Evolutionary conservation across 2,888 invertebrate genomes (phyloP), one percentile per base, ranked within the genome.

Genomic region (Cacoxenus indagator): DNA sequence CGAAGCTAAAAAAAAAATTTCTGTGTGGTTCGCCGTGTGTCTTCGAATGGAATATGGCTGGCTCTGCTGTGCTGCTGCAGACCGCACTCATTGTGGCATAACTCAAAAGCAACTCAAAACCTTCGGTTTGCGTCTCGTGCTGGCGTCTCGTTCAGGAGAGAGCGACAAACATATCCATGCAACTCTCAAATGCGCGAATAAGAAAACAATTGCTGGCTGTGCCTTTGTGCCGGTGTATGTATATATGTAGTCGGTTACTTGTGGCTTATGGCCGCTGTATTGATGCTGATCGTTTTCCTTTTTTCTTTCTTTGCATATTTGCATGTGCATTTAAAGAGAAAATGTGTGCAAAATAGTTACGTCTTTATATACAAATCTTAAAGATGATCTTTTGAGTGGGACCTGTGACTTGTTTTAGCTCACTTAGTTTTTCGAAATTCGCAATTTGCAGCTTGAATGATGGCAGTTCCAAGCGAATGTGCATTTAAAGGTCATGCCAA

Each of bases 1-100:
- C 76, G 77, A 78, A 78, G 78, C 78, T 77, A 72, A 82, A 81
- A 76, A n/a, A 78, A 74, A 78, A 81, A 76, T 78, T 76, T 70
- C 68, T 70, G 73, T 72, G 14, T 66, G 48, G 55, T 64, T 19
- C 24, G 48, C 5, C n/a, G 17, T 9, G 48, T 37, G 31, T 69
- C 48, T 65, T 51, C 64, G 62, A 66, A 67, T 70, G 61, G n/a
- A 51, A 26, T 46, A n/a, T 48, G 31, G 11, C 45, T 62, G 26
- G 17, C 2, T n/a, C 4, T 59, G 59, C 6, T 59, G 59, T 59
- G 59, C 24, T 59, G 59, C 19, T 31, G 31, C 59, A 8, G 9
- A 8, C 11, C n/a, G 4, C 31, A 5, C 31, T 59, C 11, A 26
- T 5, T n/a, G 6, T 31, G 14, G n/a, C n/a, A 5, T 5, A 55